These are phyloP conservation scores for Platysternon megacephalum DNA, from an alignment of 2,113 vertebrate genomes.

Conservation along the genomic window DNA sequence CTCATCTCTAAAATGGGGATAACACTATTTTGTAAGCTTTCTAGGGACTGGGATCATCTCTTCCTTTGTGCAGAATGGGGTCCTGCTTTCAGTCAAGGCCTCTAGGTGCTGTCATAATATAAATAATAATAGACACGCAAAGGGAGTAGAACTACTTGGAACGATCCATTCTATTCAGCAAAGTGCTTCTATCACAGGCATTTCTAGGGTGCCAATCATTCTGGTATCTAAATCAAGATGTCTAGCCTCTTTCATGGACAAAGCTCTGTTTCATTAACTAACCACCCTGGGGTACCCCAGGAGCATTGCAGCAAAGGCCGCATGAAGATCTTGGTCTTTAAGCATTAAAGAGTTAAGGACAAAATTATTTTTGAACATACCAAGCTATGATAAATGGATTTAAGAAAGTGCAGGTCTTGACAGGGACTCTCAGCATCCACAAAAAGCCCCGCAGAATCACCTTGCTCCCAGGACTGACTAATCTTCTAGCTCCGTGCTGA, in stretches of 20 bases:
- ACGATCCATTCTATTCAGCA: not conserved
- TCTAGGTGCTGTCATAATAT: not conserved
- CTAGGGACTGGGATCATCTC: not conserved
- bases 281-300: slow-evolving; percentile 33
- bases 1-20: not conserved
- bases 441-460: not conserved
- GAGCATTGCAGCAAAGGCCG: not conserved
- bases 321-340: slow-evolving; percentile 11
- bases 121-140: not conserved
- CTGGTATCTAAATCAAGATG: slow-evolving; percentile 40
- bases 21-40: not conserved
- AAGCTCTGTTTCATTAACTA: slow-evolving; percentile 57
- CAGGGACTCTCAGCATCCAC: slow-evolving; percentile 39
- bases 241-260: slow-evolving; percentile 5
- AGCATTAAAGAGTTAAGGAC: slow-evolving; percentile 55
- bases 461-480: slow-evolving; percentile 7
- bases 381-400: slow-evolving; percentile 61
- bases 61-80: not conserved
- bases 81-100: not conserved
- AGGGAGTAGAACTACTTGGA: not conserved
- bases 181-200: not conserved
- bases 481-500: not conserved
- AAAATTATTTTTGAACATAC: slow-evolving; percentile 57
- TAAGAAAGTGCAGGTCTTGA: slow-evolving; percentile 64
- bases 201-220: not conserved